Conservation (phyloP, 1,140 invertebrate genomes). For the Papilio polyxenes region DNA sequence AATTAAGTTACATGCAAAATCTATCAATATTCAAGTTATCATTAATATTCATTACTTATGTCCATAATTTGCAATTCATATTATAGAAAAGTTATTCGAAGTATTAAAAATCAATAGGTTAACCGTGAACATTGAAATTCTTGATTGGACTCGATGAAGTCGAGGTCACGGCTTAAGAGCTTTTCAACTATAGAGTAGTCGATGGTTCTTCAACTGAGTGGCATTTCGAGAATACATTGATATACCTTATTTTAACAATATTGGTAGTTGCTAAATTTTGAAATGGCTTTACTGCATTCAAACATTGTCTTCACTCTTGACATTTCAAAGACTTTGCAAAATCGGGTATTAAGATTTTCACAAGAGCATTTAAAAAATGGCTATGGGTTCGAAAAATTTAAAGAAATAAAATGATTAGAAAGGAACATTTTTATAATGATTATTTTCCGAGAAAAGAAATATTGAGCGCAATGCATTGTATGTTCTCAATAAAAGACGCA, state of each 20-base stretch:
- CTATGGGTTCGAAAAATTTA: too few species aligned
- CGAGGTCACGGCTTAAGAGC: slow-evolving; percentile 21
- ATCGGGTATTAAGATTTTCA: too few species aligned
- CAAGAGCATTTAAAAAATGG: too few species aligned
- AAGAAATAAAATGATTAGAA: not conserved
- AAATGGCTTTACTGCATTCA: not conserved
- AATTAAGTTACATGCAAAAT: not conserved
- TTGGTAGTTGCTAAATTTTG: not conserved
- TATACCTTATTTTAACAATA: not conserved
- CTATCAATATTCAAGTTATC: not conserved
- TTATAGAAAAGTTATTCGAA: slow-evolving; percentile 8
- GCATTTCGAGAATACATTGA: slow-evolving; percentile 2
- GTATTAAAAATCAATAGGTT: slow-evolving; percentile 22
- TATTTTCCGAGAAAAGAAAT: slow-evolving; percentile 10
- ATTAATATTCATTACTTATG: slow-evolving; percentile 6
- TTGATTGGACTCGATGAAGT: slow-evolving; percentile 2
- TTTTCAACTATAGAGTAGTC: slow-evolving; percentile 13
- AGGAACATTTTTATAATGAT: not conserved
- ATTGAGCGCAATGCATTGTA: slow-evolving; percentile 10
- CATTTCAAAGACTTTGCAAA: not conserved
- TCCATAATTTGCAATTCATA: slow-evolving; percentile 20
- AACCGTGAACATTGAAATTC: slow-evolving; percentile 15
- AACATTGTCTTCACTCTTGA: too few species aligned
- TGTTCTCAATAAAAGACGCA: slow-evolving; percentile 45
- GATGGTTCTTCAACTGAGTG: slow-evolving; percentile 14